Conservation (phyloP, 2,797 vertebrate species). For the Sitta carolinensis region DNA sequence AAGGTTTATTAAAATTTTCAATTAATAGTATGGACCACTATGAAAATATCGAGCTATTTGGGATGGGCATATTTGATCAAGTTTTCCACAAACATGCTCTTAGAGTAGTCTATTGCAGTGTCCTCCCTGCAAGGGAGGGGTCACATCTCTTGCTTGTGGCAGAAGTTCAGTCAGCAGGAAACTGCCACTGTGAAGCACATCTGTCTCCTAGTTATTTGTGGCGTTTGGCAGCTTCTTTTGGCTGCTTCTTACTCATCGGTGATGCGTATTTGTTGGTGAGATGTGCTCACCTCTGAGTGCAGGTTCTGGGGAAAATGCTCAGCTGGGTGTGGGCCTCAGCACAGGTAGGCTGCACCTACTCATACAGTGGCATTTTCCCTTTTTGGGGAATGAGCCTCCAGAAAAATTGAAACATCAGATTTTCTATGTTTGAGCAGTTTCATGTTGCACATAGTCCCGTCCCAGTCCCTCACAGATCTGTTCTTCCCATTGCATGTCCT, state of each 20-base stretch:
- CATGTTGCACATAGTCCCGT: not conserved
- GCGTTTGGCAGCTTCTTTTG: not conserved
- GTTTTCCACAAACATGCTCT: not conserved
- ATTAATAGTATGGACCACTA: not conserved
- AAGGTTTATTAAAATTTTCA: not conserved
- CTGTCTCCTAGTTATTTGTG: not conserved
- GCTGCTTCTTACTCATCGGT: not conserved
- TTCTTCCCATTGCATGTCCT: not conserved
- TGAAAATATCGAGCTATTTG: not conserved
- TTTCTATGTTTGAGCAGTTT: not conserved
- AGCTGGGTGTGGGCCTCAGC: not conserved
- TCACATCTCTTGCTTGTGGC: not conserved
- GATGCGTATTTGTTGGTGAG: fast-evolving
- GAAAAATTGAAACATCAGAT: not conserved
- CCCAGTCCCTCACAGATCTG: not conserved
- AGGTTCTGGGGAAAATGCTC: not conserved
- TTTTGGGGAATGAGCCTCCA: not conserved
- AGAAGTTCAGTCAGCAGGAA: not conserved
- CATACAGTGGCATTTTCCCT: not conserved
- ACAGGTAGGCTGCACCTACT: not conserved
- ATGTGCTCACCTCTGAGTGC: not conserved
- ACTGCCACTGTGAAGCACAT: not conserved
- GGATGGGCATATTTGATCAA: not conserved
- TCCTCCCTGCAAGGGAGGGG: not conserved
- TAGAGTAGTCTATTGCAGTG: not conserved